Conservation (phyloP, 2,113 vertebrate genomes). For the Plotosus lineatus region DNA sequence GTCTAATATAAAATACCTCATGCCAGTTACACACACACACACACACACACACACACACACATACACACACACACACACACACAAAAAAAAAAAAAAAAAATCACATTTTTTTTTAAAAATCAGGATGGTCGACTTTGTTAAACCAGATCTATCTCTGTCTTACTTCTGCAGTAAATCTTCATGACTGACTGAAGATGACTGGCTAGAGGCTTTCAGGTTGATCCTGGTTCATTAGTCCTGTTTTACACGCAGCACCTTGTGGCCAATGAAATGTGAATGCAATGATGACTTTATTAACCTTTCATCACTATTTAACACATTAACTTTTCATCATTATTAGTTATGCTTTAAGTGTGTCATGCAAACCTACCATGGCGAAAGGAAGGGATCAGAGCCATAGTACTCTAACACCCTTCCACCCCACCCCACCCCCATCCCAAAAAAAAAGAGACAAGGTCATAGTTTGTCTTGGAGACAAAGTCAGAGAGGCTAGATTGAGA, state of each 20-base stretch:
- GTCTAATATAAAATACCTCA: background rate
- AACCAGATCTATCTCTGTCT: background rate
- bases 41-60: no score
- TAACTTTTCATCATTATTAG: background rate
- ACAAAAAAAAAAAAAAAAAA: no score
- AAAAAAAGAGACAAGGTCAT: no score
- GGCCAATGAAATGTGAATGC: background rate
- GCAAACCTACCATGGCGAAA: background rate
- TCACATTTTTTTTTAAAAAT: no score
- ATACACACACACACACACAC: no score
- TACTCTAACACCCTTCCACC: no score
- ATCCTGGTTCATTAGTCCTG: background rate
- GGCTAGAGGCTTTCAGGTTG: no score
- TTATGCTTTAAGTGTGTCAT: background rate
- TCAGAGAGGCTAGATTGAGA: no score
- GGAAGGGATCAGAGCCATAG: no score
- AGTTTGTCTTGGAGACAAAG: no score
- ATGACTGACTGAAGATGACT: background rate
- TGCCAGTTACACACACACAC: no score
- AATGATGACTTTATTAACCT: background rate
- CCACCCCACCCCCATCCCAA: no score
- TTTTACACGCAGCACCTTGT: background rate
- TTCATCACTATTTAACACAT: background rate
- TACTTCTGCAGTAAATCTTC: background rate
- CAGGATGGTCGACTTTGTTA: background rate